These are phyloP conservation scores for Caenorhabditis tropicalis DNA, from an alignment of 1,140 invertebrate genomes.

Conservation along the genomic window DNA sequence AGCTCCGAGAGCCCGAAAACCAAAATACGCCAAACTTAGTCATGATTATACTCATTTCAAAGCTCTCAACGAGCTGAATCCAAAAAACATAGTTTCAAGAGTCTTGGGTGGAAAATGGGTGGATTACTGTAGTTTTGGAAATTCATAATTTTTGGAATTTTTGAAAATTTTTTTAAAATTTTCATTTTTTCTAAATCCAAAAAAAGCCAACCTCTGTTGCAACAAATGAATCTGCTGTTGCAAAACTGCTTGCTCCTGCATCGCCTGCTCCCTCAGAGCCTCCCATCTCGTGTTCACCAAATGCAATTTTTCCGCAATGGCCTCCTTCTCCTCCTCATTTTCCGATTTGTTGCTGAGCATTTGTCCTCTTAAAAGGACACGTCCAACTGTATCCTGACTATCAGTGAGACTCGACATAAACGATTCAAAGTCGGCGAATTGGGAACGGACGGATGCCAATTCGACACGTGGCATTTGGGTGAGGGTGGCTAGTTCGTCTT, in stretches of 20 bases:
- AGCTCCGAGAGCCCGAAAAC: no score
- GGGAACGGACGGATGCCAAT: constrained; percentile 61
- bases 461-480: constrained; percentile 56
- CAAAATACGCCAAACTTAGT: no score
- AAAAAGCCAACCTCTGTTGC: not conserved
- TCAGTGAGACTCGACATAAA: constrained; percentile 68
- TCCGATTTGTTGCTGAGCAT: constrained; percentile 41
- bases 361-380: constrained; percentile 67
- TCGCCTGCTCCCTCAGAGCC: constrained; percentile 61
- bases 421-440: constrained; percentile 69
- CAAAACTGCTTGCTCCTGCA: constrained; percentile 62
- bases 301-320: constrained; percentile 61
- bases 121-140: no score
- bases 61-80: no score
- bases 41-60: no score
- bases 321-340: constrained; percentile 61
- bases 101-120: no score
- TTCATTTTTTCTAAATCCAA: no score
- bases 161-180: no score
- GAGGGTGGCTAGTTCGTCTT: constrained; percentile 58
- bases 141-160: not conserved
- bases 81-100: no score
- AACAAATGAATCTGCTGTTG: constrained; percentile 58
- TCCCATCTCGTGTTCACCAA: constrained; percentile 69
- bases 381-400: constrained; percentile 69